Base-by-base conservation (phyloP, 2,888 invertebrate genomes). In the Dryobota labecula region DNA sequence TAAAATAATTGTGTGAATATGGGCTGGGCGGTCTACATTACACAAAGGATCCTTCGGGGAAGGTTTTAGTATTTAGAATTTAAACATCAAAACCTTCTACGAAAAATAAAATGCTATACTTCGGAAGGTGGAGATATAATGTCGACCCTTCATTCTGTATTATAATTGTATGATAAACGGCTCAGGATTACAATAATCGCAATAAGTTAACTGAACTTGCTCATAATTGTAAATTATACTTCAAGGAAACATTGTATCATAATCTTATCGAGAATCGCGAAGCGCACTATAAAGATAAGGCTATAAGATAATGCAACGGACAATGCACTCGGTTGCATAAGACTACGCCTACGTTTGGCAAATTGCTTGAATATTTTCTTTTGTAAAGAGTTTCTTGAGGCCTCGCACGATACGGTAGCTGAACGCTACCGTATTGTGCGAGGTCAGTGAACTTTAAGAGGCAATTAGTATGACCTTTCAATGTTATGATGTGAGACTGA, bases 271-370 rank as follows among this genome's bases (percentile, higher is more conserved):
- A 77, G 51, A 74, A 89, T 89, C 88, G 76, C 66, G 76, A 82
- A 82, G 83, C 80, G 78, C 70, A 73, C 75, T 68, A 60, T 69
- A 80, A 86, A 83, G 88, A 89, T 88, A 87, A 84, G 74, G 62
- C 66, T 75, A 78, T 82, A 84, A 86, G 85, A 87, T 83, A 84
- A 76, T 80, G 78, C 80, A 86, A 68, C 77, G 87, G 85, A 87
- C 88, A 89, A 89, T 91, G 89, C 90, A 84, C 87, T 85, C 81
- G 62, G 82, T 90, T 90, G 87, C 89, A 90, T 89, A 90, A 90
- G 82, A 38, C 58, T 61, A 51, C 76, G 72, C 75, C 76, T 75
- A 80, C 80, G 70, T 81, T 86, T 75, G 73, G 71, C 73, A 64
- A 84, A 78, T 81, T 70, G 71, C 62, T 80, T 75, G 69, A 70